A percentile compares a stretch with the other conserved stretches of the same genome.
Conservation (phyloP, 2,888 invertebrate species). For the Taphrorychus bicolor region DNA sequence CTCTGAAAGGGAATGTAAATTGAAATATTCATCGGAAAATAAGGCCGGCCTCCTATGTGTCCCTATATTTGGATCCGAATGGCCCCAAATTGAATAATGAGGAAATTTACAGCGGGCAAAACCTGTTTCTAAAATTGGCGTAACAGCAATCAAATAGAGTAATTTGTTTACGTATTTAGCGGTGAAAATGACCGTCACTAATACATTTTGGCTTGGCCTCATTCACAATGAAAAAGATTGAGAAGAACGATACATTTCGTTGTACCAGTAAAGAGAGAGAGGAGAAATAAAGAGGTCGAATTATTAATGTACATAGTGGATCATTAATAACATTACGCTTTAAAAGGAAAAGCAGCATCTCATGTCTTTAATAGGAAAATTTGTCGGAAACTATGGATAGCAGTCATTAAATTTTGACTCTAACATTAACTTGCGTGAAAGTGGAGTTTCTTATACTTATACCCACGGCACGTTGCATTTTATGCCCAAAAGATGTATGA, state of each 20-base stretch:
- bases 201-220: background rate
- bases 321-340: background rate
- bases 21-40: background rate
- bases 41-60: background rate
- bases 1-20: background rate
- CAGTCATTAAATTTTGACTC: background rate
- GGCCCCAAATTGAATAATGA: background rate
- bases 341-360: background rate
- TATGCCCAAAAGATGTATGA: background rate
- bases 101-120: background rate
- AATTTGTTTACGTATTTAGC: slow-evolving; percentile 3
- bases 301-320: background rate
- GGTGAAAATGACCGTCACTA: background rate
- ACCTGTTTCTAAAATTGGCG: background rate
- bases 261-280: background rate
- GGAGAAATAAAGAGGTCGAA: background rate
- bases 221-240: background rate
- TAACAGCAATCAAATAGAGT: background rate
- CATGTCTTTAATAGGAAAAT: background rate
- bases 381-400: background rate
- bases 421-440: background rate
- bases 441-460: background rate
- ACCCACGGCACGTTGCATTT: background rate
- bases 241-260: too few relatives aligned
- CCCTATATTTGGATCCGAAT: background rate